These are phyloP conservation scores for Lasioglossum pauxillum DNA, from an alignment of 2,888 invertebrate species.

Conservation along the genomic window DNA sequence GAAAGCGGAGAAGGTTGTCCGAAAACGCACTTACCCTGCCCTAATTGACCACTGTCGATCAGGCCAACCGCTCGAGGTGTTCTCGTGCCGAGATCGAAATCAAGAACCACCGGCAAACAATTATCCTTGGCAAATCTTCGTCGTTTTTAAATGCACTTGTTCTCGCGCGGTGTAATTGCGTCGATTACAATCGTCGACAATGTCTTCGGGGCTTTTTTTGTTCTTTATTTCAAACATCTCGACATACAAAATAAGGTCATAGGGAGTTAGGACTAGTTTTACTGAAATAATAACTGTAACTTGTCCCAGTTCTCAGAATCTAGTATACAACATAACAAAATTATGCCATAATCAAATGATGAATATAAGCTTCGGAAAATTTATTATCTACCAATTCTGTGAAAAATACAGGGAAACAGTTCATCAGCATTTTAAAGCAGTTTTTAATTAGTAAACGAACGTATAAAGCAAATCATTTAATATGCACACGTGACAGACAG, in stretches of 20 bases:
- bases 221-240: neutral
- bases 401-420: neutral
- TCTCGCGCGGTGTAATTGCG: neutral
- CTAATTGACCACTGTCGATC: slow-evolving; percentile 69
- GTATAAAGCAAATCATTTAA: neutral
- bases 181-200: neutral
- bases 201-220: neutral
- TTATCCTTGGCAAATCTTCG: neutral
- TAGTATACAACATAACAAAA: neutral
- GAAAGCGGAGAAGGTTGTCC: slow-evolving; percentile 67
- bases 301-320: too few relatives aligned
- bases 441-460: neutral
- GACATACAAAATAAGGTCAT: too few relatives aligned
- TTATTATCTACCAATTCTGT: neutral
- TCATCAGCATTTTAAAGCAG: neutral
- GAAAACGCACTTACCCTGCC: slow-evolving; percentile 57
- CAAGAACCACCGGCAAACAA: neutral
- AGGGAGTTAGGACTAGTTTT: too few relatives aligned
- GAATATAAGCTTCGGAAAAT: neutral
- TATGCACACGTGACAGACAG: neutral
- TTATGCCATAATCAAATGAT: neutral
- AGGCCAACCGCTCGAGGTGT: slow-evolving; percentile 22
- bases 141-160: neutral
- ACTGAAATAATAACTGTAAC: too few relatives aligned
- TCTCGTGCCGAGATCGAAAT: slow-evolving; percentile 38